phyloP scores from a whole-genome alignment of 2,888 invertebrate genomes.

The Pedicia rivosa region DNA sequence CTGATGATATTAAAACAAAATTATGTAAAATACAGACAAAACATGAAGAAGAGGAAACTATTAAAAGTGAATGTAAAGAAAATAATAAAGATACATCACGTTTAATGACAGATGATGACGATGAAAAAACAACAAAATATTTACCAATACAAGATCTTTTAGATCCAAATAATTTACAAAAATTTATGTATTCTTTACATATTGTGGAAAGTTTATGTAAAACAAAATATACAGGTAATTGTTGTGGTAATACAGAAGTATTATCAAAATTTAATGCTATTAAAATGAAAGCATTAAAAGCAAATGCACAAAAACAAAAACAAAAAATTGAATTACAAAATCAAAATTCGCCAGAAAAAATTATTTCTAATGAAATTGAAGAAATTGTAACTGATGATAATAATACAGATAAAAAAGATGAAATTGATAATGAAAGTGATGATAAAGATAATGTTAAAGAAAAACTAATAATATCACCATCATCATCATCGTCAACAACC shows the following conservation, averaged over 20 bases:
- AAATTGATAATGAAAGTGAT: conserved; percentile 3
- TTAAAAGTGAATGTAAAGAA: neutral
- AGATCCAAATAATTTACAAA: conserved; percentile 80
- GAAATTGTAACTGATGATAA: conserved; percentile 10
- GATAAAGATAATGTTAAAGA: too few relatives aligned
- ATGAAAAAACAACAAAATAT: conserved; percentile 18
- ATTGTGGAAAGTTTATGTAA: conserved; percentile 63
- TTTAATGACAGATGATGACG: conserved; percentile 17
- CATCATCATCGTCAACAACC: conserved; percentile 10
- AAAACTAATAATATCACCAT: too few relatives aligned
- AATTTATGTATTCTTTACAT: conserved; percentile 87
- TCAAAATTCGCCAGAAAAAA: conserved; percentile 4
- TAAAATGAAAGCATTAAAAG: conserved; percentile 12
- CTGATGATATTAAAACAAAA: neutral
- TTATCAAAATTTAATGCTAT: conserved; percentile 18
- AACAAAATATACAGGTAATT: conserved; percentile 20
- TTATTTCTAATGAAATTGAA: conserved; percentile 9
- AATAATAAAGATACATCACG: neutral
- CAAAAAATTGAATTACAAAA: conserved; percentile 1
- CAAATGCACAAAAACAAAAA: neutral
- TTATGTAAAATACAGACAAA: neutral
- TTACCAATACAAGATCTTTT: conserved; percentile 47
- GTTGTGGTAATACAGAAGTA: conserved; percentile 13
- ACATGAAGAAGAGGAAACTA: neutral
- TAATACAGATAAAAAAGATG: conserved; percentile 4